phyloP scores from a whole-genome alignment of 2,113 vertebrate genomes.

The Pollimyrus isidori region DNA sequence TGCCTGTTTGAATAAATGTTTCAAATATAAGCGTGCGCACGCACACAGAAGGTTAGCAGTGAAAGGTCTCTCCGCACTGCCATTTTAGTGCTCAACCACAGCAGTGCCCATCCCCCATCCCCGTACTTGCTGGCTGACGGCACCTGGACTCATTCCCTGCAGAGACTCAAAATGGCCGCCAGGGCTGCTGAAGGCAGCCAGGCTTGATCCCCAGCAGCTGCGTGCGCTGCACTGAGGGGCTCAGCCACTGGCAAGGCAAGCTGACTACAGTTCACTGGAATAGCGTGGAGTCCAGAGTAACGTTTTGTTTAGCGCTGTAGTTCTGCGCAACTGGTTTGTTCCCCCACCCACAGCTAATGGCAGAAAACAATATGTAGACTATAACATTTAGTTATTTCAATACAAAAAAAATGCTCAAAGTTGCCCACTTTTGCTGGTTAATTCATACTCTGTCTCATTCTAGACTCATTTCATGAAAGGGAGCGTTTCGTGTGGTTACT shows the following conservation, averaged over 20 bases:
- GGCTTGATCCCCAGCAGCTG: conserved; percentile 9
- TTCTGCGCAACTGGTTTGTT: neutral
- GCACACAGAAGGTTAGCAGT: neutral
- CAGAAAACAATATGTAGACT: neutral
- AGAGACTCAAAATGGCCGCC: conserved; percentile 22
- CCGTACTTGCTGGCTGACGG: neutral
- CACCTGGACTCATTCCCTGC: conserved; percentile 16
- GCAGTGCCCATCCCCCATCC: conserved; percentile 12
- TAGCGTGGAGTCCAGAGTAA: neutral
- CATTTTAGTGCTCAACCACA: neutral
- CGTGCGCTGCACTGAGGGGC: neutral
- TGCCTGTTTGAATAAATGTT: neutral
- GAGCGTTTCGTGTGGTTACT: neutral
- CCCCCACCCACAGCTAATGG: neutral
- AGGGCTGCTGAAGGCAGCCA: conserved; percentile 10
- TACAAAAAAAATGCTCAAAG: neutral
- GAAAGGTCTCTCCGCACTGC: neutral
- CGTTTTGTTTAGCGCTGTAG: neutral
- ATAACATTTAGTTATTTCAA: neutral
- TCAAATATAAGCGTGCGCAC: neutral
- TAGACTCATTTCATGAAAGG: neutral
- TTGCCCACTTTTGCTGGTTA: neutral
- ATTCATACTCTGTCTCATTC: neutral
- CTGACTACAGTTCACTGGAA: neutral
- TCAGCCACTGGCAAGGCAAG: neutral